Percentiles rank a stretch among this genome's conserved stretches.
phyloP scores from a whole-genome alignment of 2,888 invertebrate species.

The Acrocyrtus sp. region DNA sequence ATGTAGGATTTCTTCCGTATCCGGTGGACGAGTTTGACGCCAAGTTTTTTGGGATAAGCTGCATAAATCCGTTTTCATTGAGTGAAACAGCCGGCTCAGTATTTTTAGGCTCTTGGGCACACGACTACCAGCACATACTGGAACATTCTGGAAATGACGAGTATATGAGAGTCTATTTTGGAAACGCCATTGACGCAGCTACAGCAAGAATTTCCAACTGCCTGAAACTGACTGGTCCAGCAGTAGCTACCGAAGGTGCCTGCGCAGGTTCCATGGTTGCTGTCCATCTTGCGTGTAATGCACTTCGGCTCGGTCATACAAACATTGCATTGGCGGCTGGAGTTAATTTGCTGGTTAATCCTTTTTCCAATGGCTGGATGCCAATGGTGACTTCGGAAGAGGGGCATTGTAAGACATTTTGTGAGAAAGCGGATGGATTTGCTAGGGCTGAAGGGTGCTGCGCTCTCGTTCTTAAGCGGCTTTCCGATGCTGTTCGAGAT shows the following conservation, averaged over 20 bases:
- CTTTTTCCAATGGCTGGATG: background rate
- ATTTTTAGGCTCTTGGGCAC: background rate
- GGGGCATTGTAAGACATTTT: background rate
- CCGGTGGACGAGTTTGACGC: constrained; percentile 22
- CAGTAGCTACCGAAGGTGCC: constrained; percentile 33
- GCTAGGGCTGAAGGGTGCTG: constrained; percentile 64
- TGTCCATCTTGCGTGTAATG: constrained; percentile 31
- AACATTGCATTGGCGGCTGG: constrained; percentile 48
- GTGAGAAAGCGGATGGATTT: background rate
- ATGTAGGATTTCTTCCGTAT: constrained; percentile 12
- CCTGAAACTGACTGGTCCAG: constrained; percentile 40
- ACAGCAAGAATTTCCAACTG: constrained; percentile 11
- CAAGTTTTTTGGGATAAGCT: constrained; percentile 3
- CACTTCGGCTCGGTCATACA: constrained; percentile 18
- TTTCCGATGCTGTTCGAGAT: constrained; percentile 52
- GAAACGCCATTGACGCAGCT: constrained; percentile 4
- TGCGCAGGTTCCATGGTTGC: constrained; percentile 46
- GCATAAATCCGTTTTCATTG: background rate
- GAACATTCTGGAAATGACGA: background rate
- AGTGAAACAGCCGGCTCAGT: background rate
- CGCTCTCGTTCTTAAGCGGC: constrained; percentile 64
- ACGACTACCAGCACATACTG: constrained; percentile 2
- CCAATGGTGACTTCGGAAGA: background rate
- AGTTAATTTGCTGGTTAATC: constrained; percentile 41
- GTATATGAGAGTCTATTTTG: constrained; percentile 6